Conservation (phyloP, 23 tunicate species). For the Styela clava region DNA sequence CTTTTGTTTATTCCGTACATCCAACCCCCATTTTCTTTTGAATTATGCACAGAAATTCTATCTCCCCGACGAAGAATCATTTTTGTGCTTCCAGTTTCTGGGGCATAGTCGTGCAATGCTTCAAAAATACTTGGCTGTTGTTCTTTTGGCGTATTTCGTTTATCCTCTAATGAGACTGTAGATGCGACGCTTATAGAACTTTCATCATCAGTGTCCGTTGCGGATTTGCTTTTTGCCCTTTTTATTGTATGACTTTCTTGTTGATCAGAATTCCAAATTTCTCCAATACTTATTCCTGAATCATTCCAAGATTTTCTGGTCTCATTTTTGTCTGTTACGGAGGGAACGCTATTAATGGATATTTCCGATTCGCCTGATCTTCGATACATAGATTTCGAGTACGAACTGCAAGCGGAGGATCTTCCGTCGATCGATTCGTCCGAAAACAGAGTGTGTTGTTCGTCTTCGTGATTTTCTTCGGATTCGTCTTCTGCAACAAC, state of each 20-base stretch:
- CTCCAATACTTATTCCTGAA: slow-evolving; percentile 1
- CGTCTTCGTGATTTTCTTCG: neutral
- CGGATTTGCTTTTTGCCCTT: neutral
- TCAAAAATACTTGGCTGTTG: neutral
- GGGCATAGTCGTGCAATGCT: slow-evolving; percentile 20
- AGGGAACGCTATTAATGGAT: neutral
- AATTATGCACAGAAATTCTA: neutral
- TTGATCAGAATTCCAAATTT: neutral
- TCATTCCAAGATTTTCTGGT: neutral
- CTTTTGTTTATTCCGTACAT: slow-evolving; percentile 31
- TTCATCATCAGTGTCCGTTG: neutral
- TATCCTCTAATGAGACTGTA: neutral
- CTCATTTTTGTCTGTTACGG: neutral
- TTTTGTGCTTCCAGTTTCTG: slow-evolving; percentile 12
- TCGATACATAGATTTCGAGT: neutral
- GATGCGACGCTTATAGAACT: neutral
- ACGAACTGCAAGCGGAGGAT: neutral
- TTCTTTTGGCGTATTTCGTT: neutral
- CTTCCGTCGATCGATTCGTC: neutral
- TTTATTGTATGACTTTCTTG: neutral
- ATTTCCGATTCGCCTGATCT: neutral
- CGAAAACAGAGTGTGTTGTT: neutral
- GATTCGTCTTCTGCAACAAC: neutral
- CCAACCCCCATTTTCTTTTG: slow-evolving; percentile 31
- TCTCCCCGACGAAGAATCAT: slow-evolving; percentile 14